Conservation (phyloP, 1,140 invertebrate species). For the Druon quercuslanigerum region DNA sequence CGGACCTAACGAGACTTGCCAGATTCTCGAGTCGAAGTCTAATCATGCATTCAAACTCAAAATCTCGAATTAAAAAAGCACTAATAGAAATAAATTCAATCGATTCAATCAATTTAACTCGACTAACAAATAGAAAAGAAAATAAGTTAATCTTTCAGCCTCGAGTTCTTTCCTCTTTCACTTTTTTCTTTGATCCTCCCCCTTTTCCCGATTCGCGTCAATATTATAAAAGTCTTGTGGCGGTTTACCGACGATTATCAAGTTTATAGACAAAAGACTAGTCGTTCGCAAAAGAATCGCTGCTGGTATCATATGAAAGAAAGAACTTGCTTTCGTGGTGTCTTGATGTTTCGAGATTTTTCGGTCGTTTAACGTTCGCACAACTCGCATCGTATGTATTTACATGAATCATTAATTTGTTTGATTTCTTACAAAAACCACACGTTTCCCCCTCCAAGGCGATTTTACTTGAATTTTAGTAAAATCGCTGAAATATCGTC, state of each 20-base stretch:
- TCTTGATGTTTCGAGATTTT: background rate
- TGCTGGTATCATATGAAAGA: background rate
- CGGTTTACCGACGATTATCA: slow-evolving; percentile 10
- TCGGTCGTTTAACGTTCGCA: background rate
- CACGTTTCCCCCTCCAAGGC: background rate
- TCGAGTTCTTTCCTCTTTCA: background rate
- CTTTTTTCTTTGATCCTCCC: background rate
- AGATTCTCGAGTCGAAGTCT: background rate
- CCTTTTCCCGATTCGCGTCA: background rate
- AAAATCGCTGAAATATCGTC: background rate
- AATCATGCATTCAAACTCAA: too few relatives aligned
- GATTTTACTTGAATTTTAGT: background rate
- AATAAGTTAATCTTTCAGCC: background rate
- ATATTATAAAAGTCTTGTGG: slow-evolving; percentile 27
- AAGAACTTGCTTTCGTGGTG: slow-evolving; percentile 12
- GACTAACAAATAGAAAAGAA: background rate
- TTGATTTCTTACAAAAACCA: slow-evolving; percentile 6
- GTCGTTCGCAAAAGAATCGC: slow-evolving; percentile 8
- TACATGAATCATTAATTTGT: background rate
- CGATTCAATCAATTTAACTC: background rate
- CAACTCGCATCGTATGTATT: background rate
- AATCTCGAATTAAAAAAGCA: background rate
- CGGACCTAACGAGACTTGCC: background rate
- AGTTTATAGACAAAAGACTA: slow-evolving; percentile 26
- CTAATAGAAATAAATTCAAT: background rate